Percentiles rank a stretch among this genome's conserved stretches.
These are phyloP conservation scores for Dyspetes luteomarginatus DNA, from an alignment of 2,888 invertebrate genomes.

Conservation along the genomic window DNA sequence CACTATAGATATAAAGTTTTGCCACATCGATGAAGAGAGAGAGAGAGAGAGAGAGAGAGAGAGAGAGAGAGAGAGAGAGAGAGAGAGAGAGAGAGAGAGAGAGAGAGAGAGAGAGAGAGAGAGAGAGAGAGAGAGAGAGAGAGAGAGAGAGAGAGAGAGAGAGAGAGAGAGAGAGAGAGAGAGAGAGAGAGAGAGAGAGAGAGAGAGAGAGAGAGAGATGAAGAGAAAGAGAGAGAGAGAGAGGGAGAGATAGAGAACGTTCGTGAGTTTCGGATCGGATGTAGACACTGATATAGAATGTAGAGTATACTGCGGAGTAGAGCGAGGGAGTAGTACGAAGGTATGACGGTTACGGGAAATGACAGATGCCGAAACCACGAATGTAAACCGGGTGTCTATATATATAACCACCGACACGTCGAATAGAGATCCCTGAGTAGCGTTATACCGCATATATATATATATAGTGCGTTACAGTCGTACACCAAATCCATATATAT, in stretches of 20 bases:
- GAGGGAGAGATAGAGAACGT: constrained; percentile 1
- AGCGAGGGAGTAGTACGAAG: background rate
- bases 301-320: background rate
- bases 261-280: too few species aligned
- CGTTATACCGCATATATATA: background rate
- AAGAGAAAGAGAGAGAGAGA: too few species aligned
- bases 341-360: constrained; percentile 49
- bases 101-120: background rate
- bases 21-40: constrained; percentile 9
- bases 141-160: constrained; percentile 1
- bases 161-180: too few species aligned
- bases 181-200: too few species aligned
- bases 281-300: too few species aligned
- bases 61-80: background rate
- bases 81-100: background rate
- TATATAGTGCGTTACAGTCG: too few species aligned
- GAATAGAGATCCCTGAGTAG: constrained; percentile 34
- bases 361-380: constrained; percentile 58
- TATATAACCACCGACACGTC: constrained; percentile 30
- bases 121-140: background rate
- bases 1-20: constrained; percentile 11
- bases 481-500: background rate
- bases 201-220: too few species aligned
- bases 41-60: background rate
- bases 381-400: constrained; percentile 28